These are phyloP conservation scores for Cephus rjabovi DNA, from an alignment of 2,888 invertebrate genomes.

Conservation along the genomic window DNA sequence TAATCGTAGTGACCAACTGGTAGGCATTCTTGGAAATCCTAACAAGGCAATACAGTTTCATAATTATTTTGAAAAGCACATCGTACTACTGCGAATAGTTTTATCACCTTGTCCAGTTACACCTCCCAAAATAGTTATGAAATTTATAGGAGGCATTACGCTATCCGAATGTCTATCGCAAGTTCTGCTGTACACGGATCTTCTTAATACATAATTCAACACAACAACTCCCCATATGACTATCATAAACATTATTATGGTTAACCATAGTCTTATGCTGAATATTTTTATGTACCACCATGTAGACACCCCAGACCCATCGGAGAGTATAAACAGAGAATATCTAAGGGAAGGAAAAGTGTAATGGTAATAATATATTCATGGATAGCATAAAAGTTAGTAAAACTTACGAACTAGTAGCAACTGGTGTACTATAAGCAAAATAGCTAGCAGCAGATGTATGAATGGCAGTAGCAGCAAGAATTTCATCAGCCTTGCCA, in stretches of 20 bases:
- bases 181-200: conserved; percentile 23
- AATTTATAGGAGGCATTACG: conserved; percentile 37
- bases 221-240: conserved; percentile 30
- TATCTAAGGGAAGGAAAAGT: conserved; percentile 33
- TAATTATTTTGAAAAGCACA: conserved; percentile 6
- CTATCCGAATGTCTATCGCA: conserved; percentile 38
- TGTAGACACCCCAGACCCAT: conserved; percentile 36
- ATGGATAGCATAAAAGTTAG: neutral
- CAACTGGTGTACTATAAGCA: conserved; percentile 35
- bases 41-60: neutral
- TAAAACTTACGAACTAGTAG: conserved; percentile 30
- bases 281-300: conserved; percentile 50
- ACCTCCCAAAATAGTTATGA: conserved; percentile 44
- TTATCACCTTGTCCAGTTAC: conserved; percentile 49
- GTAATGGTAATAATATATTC: neutral
- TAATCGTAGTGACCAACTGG: conserved; percentile 45
- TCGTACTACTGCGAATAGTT: neutral
- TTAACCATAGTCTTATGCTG: conserved; percentile 36
- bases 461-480: conserved; percentile 36
- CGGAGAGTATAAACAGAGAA: conserved; percentile 43
- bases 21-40: conserved; percentile 47
- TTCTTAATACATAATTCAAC: conserved; percentile 36
- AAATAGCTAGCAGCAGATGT: conserved; percentile 37
- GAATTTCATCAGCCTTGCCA: conserved; percentile 41
- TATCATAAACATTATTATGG: conserved; percentile 33